A percentile compares a stretch with the other conserved stretches of the same genome.
Conservation (phyloP, 2,888 invertebrate species). For the Podotricha telesiphe region DNA sequence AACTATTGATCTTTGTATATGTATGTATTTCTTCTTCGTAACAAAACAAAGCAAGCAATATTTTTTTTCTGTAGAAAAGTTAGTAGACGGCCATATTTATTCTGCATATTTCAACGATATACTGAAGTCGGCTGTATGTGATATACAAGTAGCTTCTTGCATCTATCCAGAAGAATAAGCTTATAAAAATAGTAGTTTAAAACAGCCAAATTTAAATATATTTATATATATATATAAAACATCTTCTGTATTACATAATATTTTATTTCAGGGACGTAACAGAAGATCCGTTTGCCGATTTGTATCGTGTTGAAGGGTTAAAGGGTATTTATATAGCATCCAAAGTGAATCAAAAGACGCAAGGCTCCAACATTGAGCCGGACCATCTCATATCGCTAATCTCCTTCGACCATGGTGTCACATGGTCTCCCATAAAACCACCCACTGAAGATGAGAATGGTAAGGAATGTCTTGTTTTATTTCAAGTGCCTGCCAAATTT, state of each 20-base stretch:
- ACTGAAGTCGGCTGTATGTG: too few species aligned
- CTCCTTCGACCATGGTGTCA: slow-evolving; percentile 93
- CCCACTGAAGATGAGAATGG: slow-evolving; percentile 86
- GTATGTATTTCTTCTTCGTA: too few species aligned
- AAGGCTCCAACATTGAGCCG: slow-evolving; percentile 84
- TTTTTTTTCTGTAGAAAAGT: too few species aligned
- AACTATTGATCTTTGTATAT: too few species aligned
- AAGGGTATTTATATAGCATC: slow-evolving; percentile 95
- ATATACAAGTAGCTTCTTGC: too few species aligned
- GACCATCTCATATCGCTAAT: slow-evolving; percentile 91
- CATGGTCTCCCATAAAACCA: slow-evolving; percentile 90
- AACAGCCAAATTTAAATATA: too few species aligned
- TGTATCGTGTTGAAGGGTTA: slow-evolving; percentile 94
- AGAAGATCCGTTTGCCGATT: slow-evolving; percentile 92
- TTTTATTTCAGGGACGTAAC: slow-evolving; percentile 86
- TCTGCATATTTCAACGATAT: too few species aligned
- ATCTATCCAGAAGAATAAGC: too few species aligned
- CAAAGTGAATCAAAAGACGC: slow-evolving; percentile 84
- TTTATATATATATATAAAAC: too few species aligned
- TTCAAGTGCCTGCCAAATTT: not conserved
- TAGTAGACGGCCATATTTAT: too few species aligned
- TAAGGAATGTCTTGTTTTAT: slow-evolving; percentile 43
- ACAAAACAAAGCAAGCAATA: too few species aligned
- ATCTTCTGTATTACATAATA: not conserved
- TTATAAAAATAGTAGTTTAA: too few species aligned